Evolutionary conservation across 2,888 invertebrate genomes (phyloP).

Genomic region (Ferdinandea cuprea): DNA sequence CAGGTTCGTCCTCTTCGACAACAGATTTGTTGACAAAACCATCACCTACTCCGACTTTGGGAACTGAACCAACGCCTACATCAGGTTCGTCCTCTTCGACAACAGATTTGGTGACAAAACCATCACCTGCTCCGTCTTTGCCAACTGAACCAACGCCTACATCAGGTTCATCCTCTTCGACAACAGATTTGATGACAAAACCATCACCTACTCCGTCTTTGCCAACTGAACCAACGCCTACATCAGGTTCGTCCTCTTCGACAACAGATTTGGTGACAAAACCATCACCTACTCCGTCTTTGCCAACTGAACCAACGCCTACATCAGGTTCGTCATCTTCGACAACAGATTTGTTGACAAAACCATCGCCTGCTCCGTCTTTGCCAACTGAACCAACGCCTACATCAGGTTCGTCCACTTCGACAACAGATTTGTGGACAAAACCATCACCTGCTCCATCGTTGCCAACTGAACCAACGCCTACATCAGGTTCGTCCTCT

Average conservation of each 20-base stretch:
- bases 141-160: too few relatives aligned
- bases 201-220: too few relatives aligned
- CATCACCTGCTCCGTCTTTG: slow-evolving; percentile 15
- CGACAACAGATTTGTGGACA: neutral
- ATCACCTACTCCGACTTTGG: too few relatives aligned
- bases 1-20: neutral
- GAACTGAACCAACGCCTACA: too few relatives aligned
- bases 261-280: slow-evolving; percentile 3
- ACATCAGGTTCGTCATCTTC: neutral
- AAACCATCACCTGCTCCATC: slow-evolving; percentile 1
- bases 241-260: neutral
- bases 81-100: too few relatives aligned
- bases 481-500: neutral
- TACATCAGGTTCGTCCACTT: too few relatives aligned
- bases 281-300: slow-evolving; percentile 15
- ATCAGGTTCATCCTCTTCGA: too few relatives aligned
- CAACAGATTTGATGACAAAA: too few relatives aligned
- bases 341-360: too few relatives aligned
- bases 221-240: too few relatives aligned
- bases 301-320: neutral
- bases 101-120: neutral
- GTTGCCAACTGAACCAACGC: neutral
- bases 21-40: neutral
- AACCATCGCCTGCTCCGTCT: neutral
- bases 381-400: neutral